A percentile compares a stretch with the other conserved stretches of the same genome.
Conservation (phyloP, 2,113 vertebrate species). For the Chascanopsetta lugubris region DNA sequence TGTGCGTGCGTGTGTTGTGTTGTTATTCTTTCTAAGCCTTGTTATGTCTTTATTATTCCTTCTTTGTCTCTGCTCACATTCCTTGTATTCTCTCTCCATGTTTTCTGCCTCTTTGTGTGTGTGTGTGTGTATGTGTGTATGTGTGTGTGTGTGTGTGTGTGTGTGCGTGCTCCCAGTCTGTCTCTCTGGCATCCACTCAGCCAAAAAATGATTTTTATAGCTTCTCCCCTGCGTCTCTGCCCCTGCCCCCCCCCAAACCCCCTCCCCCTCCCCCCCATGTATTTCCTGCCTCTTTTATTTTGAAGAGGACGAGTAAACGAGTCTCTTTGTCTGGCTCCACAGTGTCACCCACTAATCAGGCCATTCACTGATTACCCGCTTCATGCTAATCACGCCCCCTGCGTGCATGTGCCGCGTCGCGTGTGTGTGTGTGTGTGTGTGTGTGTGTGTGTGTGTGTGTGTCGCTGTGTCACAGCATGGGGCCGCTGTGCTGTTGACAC, state of each 20-base stretch:
- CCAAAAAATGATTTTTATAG: slow-evolving; percentile 62
- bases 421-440: slow-evolving; percentile 1
- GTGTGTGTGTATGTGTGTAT: slow-evolving; percentile 26
- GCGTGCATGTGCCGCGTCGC: slow-evolving; percentile 28
- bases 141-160: slow-evolving; percentile 9
- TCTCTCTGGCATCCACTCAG: slow-evolving; percentile 51
- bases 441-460: slow-evolving; percentile 13
- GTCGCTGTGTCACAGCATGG: slow-evolving; percentile 17
- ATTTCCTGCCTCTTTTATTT: slow-evolving; percentile 26
- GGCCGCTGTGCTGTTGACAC: slow-evolving; percentile 37
- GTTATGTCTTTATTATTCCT: neutral
- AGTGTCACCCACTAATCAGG: slow-evolving; percentile 71
- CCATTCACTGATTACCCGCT: slow-evolving; percentile 72
- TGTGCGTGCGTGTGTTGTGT: slow-evolving; percentile 20
- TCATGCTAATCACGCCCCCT: slow-evolving; percentile 55
- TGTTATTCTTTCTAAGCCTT: slow-evolving; percentile 6
- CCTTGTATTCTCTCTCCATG: slow-evolving; percentile 18
- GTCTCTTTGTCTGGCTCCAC: slow-evolving; percentile 64
- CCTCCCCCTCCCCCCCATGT: slow-evolving; percentile 19
- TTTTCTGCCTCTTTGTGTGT: slow-evolving; percentile 49
- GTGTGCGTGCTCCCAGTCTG: slow-evolving; percentile 49
- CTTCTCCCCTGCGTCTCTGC: slow-evolving; percentile 46
- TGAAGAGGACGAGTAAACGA: slow-evolving; percentile 64
- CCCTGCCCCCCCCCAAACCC: slow-evolving; percentile 35
- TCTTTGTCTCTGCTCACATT: slow-evolving; percentile 12